Conservation (phyloP, 1,140 invertebrate species). For the Drosophila lacertosa region DNA sequence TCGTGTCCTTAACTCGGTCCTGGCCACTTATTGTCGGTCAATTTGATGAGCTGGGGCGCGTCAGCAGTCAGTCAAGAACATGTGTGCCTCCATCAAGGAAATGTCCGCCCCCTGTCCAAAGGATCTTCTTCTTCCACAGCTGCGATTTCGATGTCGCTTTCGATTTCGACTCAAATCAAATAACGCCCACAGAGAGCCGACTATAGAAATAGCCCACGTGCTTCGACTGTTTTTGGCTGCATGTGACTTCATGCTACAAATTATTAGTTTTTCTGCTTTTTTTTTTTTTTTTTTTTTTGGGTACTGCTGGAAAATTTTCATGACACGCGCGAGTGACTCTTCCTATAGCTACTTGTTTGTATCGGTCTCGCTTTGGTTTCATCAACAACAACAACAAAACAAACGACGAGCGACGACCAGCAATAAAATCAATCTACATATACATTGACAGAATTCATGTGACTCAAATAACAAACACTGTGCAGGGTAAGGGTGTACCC, state of each 20-base stretch:
- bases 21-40: slow-evolving; percentile 23
- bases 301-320: slow-evolving; percentile 60
- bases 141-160: slow-evolving; percentile 23
- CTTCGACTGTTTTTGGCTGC: slow-evolving; percentile 41
- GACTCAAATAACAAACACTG: slow-evolving; percentile 52
- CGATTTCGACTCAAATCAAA: slow-evolving; percentile 23
- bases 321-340: slow-evolving; percentile 65
- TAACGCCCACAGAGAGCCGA: slow-evolving; percentile 1
- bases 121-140: slow-evolving; percentile 8
- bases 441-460: slow-evolving; percentile 76
- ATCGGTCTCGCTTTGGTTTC: slow-evolving; percentile 40
- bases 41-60: slow-evolving; percentile 58
- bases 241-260: slow-evolving; percentile 60
- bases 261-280: slow-evolving; percentile 28
- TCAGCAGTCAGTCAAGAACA: slow-evolving; percentile 65
- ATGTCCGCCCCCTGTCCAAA: neutral
- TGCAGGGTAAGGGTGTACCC: neutral
- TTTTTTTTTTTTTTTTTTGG: slow-evolving; percentile 6
- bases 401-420: slow-evolving; percentile 28
- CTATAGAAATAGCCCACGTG: slow-evolving; percentile 55
- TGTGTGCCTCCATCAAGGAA: slow-evolving; percentile 46
- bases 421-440: slow-evolving; percentile 77
- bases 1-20: too few relatives aligned
- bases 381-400: slow-evolving; percentile 42
- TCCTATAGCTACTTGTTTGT: slow-evolving; percentile 20